Evolutionary conservation across 92 coral and sea anemone genomes (phyloP).

Genomic region (Zoanthus gigantus): DNA sequence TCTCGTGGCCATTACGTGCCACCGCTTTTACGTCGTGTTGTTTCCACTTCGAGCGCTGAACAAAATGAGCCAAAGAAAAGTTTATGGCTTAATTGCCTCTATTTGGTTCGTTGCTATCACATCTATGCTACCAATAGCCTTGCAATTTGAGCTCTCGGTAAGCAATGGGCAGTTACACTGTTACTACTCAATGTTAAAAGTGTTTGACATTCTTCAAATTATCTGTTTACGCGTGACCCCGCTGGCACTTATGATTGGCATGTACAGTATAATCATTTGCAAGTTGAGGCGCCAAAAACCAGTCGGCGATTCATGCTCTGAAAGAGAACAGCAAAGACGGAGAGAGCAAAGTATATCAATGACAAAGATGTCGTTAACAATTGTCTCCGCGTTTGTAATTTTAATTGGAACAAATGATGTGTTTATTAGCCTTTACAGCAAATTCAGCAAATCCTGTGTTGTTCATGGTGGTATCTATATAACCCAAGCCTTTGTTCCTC

Average conservation of each 20-base stretch:
- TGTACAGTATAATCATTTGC: slow-evolving; percentile 26
- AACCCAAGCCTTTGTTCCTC: slow-evolving; percentile 24
- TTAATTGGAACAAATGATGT: slow-evolving; percentile 36
- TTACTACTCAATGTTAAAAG: background rate
- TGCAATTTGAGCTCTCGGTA: background rate
- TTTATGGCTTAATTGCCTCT: background rate
- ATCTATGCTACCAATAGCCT: background rate
- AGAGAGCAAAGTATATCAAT: slow-evolving; percentile 22
- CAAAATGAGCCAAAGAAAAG: slow-evolving; percentile 6
- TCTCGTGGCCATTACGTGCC: slow-evolving; percentile 27
- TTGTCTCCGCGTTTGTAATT: slow-evolving; percentile 20
- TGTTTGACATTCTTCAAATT: background rate
- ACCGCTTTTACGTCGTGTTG: slow-evolving; percentile 37
- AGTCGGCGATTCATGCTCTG: slow-evolving; percentile 32
- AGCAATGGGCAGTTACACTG: background rate
- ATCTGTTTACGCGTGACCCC: slow-evolving; percentile 19
- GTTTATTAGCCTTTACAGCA: background rate
- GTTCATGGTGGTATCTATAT: slow-evolving; percentile 16
- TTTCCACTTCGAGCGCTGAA: slow-evolving; percentile 38
- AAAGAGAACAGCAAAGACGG: slow-evolving; percentile 24
- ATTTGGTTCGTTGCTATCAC: slow-evolving; percentile 20
- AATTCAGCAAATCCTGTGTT: slow-evolving; percentile 2
- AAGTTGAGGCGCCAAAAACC: slow-evolving; percentile 27
- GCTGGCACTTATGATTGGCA: background rate
- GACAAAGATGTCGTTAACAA: slow-evolving; percentile 37